Evolutionary conservation across 2,113 vertebrate genomes (phyloP), one percentile per base, ranked within the genome.

Genomic region (Dasyornis broadbenti): DNA sequence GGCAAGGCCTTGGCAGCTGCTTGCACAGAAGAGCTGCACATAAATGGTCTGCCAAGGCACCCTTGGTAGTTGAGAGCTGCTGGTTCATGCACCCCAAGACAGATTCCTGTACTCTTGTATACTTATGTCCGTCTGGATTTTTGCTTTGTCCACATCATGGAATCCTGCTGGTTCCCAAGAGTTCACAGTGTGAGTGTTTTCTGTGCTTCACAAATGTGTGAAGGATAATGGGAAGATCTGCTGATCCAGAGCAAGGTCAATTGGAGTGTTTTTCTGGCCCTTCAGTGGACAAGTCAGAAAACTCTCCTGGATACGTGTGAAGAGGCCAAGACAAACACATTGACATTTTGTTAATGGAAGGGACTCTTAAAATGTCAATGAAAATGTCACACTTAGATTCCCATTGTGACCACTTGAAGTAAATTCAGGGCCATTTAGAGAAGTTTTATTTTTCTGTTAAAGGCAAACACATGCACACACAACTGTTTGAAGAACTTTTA

Each of bases 281-380:
- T 90, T 86, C 45, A 31, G 53, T 65, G 69, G n/a, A 73, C 0
- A 0, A 83, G 33, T 76, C 15, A 10, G 72, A 66, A 90, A 88
- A 72, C 52, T 76, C 76, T 56, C 63, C 33, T 86, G 59, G 42
- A 82, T 47, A 40, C 0, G 2, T 64, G 65, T 87, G 76, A 94
- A 85, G 33, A 54, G 78, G 82, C 83, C 94, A 82, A 94, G 76
- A 61, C 72, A 91, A 89, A 91, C 40, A 63, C 50, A 17, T 6
- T 94, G 96, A 93, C 82, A 71, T 92, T 94, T 86, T 76, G 57
- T 89, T 95, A 96, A 96, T 94, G 89, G 94, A 91, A 82, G 77
- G 73, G n/a, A 85, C 69, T 72, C 81, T 53, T 63, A 91, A 94
- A 95, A 94, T 77, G 95, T 76, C 89, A 73, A 21, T 96, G 89